Conservation (phyloP, 1,140 invertebrate genomes). For the Oreohelix idahoensis region DNA sequence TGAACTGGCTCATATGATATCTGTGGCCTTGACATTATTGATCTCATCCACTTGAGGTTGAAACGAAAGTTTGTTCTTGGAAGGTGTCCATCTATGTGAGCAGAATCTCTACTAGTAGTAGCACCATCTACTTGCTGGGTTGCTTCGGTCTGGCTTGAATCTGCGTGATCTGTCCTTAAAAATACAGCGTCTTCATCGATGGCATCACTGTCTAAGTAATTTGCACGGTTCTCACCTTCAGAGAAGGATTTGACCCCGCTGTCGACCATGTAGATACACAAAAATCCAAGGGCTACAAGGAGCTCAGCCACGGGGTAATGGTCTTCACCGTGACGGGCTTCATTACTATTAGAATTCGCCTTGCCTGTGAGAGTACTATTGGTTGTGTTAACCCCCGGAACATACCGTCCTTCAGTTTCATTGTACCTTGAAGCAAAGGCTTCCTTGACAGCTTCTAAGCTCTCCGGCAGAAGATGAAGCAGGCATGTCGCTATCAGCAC, state of each 20-base stretch:
- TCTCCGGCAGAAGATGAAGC: slow-evolving; percentile 14
- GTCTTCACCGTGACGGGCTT: background rate
- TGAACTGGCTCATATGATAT: background rate
- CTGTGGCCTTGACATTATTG: background rate
- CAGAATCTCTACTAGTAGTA: no score
- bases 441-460: background rate
- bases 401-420: background rate
- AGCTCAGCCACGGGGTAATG: slow-evolving; percentile 13
- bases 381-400: background rate
- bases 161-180: background rate
- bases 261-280: slow-evolving; percentile 12
- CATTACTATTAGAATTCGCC: background rate
- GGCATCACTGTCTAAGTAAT: background rate
- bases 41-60: no score
- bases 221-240: background rate
- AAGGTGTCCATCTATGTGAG: no score
- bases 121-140: no score
- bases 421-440: background rate
- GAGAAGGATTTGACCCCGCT: background rate
- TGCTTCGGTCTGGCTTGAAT: no score
- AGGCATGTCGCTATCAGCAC: slow-evolving; percentile 26
- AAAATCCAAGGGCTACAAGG: slow-evolving; percentile 11
- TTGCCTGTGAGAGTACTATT: background rate
- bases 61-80: no score
- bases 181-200: background rate